A percentile compares a stretch with the other conserved stretches of the same genome.
These are phyloP conservation scores for Panulirus ornatus DNA, from an alignment of 1,140 invertebrate genomes.

Conservation along the genomic window DNA sequence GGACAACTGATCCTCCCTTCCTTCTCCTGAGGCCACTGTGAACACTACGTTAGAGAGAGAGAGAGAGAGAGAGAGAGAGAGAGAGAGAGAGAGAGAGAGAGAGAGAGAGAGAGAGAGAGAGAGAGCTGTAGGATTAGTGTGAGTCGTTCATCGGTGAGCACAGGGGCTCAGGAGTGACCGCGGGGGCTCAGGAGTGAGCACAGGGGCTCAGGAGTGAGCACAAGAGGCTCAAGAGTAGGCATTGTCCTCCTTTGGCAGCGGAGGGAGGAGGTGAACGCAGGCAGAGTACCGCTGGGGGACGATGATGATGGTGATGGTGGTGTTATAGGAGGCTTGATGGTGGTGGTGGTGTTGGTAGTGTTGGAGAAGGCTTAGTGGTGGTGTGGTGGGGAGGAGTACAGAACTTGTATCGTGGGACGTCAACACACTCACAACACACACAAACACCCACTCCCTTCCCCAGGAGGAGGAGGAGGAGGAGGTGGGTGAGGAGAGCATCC, in stretches of 20 bases:
- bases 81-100: conserved; percentile 28
- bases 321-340: too few relatives aligned
- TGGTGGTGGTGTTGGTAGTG: too few relatives aligned
- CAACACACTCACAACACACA: too few relatives aligned
- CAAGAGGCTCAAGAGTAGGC: not conserved
- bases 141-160: not conserved
- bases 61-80: conserved; percentile 16
- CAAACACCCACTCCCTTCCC: not conserved
- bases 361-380: not conserved
- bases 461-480: not conserved
- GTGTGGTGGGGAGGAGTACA: too few relatives aligned
- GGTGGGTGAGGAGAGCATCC: not conserved
- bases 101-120: not conserved
- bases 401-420: not conserved
- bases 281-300: not conserved
- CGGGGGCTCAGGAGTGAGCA: not conserved
- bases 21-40: not conserved
- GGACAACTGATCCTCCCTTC: too few relatives aligned
- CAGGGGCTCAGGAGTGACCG: not conserved
- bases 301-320: too few relatives aligned
- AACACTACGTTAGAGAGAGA: too few relatives aligned
- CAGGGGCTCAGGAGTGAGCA: not conserved
- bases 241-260: too few relatives aligned
- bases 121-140: not conserved
- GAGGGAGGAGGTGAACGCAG: not conserved